Base-by-base conservation (phyloP, 1,140 invertebrate species). In the Drosophila virilis region DNA sequence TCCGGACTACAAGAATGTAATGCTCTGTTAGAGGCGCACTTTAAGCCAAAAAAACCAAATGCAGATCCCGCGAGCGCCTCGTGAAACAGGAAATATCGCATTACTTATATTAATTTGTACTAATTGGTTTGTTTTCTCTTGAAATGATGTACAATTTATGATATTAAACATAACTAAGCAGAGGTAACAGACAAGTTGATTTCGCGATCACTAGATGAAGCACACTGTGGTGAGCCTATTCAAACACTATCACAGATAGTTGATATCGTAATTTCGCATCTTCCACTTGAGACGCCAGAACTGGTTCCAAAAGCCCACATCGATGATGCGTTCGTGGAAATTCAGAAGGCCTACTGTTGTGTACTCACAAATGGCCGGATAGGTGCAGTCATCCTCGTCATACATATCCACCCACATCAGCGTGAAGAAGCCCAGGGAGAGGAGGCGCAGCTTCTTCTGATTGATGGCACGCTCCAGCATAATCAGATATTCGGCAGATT, bases 231-330 rank as follows among this genome's bases (percentile, higher is more conserved):
- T 15, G 28, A 2, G 12, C 13, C 4, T 15, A 28, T 38, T 37
- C 17, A 9, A 8, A 42, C 13, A 17, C 28, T 4, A 69, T 88
- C 80, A 91, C 78, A 91, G 79, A 75, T 91, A 93, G 92, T 97
- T 97, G 8, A 97, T 92, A 94, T 97, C 97, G 93, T 95, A 97
- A 92, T 97, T 95, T 51, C 92, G 93, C 94, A 97, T 97, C 90
- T 95, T 95, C 74, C 94, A 93, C 48, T 94, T 93, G 28, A 96
- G 92, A 60, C 95, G 93, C 94, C 95, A 95, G 95, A 96, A 97
- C 62, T 93, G 93, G 62, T 96, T 95, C 86, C 96, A 93, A 77
- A 97, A 94, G 6, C 97, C 97, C 67, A 97, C 90, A 91, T 98
- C 97, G 32, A 97, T 91, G 68, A 97, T 94, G 77, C 95, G 93